Evolutionary conservation across 64 coral and sea anemone species (phyloP), one percentile per base, ranked within the genome.

Genomic region (Porites lutea): DNA sequence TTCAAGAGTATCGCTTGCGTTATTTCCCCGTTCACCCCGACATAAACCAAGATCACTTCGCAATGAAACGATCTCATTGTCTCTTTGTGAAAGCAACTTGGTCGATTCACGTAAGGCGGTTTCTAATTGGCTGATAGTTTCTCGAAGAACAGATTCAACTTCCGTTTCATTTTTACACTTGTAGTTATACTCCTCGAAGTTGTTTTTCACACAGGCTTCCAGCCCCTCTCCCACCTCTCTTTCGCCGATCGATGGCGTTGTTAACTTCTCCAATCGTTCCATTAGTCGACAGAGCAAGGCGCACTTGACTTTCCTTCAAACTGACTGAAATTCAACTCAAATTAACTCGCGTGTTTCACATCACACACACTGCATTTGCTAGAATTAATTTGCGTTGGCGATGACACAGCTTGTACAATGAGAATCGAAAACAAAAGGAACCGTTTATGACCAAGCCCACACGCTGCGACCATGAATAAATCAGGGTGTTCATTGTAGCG

Each of bases 71-170:
- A 97, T 97, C 71, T 97, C 95, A 15, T 43, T 76, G 83, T 97
- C 95, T 82, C 95, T 43, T 59, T 97, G 78, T 3, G 95, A 73
- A 4, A 97, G 79, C 7, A 97, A 81, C 14, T 93, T 88, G 21
- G 90, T 94, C 15, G 95, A 97, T 46, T 97, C 95, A 59, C 90
- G 71, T 11, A 97, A 82, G 18, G 95, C 95, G 19, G 79, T 91
- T 67, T 97, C 90, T 8, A 97, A 47, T 11, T 97, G 88, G 18
- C 71, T 94, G 65, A 97, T 89, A 2, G 95, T 97, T 46, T 97
- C 95, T 82, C 95, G 79, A 45, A 97, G 81, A 57, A 97, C 78
- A 8, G 72, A 68, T 78, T 93, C 91, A 46, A 86, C 92, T 45
- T 82, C 92, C 14, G 92, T 67, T 13, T 62, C 22, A n/a, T 65